Conservation (phyloP, 2,888 invertebrate species). For the Stratiomys singularior region DNA sequence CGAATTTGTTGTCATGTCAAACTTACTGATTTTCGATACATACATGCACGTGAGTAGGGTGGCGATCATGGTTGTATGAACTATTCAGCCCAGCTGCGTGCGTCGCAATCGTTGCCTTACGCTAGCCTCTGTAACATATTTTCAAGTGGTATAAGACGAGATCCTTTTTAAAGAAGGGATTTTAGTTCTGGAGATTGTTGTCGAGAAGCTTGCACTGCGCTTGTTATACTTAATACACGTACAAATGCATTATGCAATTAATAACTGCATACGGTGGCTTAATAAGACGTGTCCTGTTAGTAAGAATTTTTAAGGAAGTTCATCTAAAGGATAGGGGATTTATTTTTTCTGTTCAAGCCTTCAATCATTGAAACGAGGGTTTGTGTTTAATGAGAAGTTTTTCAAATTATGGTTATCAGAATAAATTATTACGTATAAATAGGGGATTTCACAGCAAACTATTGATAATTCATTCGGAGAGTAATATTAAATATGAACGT, state of each 20-base stretch:
- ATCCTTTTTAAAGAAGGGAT: background rate
- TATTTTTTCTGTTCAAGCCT: no score
- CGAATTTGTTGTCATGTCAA: conserved; percentile 37
- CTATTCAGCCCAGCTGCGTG: conserved; percentile 15
- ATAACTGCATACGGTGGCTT: background rate
- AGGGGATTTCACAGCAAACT: no score
- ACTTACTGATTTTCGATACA: background rate
- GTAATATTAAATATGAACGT: no score
- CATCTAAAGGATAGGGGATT: no score
- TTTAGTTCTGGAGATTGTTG: background rate
- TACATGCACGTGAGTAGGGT: background rate
- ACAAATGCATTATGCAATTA: background rate
- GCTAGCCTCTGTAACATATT: conserved; percentile 6
- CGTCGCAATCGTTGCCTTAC: background rate
- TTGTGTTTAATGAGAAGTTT: no score
- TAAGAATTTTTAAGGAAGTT: no score
- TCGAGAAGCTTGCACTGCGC: background rate
- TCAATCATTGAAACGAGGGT: no score
- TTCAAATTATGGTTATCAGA: no score
- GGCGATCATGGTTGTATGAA: background rate
- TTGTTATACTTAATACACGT: background rate
- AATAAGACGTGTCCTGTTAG: no score
- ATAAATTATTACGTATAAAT: no score
- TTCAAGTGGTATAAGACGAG: conserved; percentile 15
- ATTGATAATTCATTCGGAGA: no score